phyloP scores from a whole-genome alignment of 2,113 vertebrate genomes.

The Saccopteryx leptura region DNA sequence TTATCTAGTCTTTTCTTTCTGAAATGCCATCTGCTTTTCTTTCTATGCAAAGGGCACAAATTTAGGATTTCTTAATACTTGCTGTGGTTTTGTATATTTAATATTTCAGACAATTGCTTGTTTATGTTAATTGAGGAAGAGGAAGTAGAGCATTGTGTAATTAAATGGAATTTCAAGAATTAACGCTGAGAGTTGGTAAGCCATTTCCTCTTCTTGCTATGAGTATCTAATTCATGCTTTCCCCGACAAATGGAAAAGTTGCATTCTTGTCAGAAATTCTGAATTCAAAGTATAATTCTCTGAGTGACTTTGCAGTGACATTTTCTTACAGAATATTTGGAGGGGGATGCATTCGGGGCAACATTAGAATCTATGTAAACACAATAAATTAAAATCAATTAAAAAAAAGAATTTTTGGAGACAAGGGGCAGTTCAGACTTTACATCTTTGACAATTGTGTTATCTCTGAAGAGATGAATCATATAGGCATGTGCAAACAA shows the following conservation, averaged over 20 bases:
- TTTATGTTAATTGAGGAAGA: conserved; percentile 67
- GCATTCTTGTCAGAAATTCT: conserved; percentile 69
- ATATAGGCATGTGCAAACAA: background rate
- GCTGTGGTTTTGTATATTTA: conserved; percentile 19
- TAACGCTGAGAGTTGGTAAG: conserved; percentile 74
- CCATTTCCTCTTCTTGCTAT: conserved; percentile 71
- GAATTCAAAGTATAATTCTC: background rate
- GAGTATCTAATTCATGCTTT: conserved; percentile 72
- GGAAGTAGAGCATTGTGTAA: conserved; percentile 74
- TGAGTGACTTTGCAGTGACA: background rate
- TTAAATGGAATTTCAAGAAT: conserved; percentile 48
- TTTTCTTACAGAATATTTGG: conserved; percentile 6
- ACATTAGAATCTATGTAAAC: too few species aligned
- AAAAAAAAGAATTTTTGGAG: background rate
- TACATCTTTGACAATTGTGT: background rate
- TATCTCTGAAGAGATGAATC: background rate
- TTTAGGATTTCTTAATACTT: conserved; percentile 9
- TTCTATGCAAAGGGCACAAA: background rate
- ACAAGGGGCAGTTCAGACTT: background rate
- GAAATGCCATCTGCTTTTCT: background rate
- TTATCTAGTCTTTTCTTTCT: background rate
- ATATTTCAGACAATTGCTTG: conserved; percentile 67
- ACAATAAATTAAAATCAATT: too few species aligned
- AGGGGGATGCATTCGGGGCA: background rate
- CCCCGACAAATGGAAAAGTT: conserved; percentile 56